phyloP scores from a whole-genome alignment of 2,797 vertebrate species.

The Falco berigora region DNA sequence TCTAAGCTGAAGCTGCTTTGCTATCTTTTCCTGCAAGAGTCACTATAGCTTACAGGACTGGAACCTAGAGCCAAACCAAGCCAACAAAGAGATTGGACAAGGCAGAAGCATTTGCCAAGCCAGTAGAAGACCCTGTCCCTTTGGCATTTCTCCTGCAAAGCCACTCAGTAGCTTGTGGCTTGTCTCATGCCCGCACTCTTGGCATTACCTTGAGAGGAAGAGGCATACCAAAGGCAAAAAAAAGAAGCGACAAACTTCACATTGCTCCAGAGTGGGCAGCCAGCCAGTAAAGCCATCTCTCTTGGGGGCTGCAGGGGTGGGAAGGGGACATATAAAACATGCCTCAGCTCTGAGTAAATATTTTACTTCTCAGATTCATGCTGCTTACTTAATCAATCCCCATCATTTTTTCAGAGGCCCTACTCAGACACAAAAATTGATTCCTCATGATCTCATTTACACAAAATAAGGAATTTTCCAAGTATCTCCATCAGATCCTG shows the following conservation, averaged over 20 bases:
- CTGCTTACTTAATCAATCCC: not conserved
- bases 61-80: not conserved
- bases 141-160: not conserved
- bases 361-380: not conserved
- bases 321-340: not conserved
- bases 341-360: not conserved
- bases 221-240: not conserved
- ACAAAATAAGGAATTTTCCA: not conserved
- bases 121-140: not conserved
- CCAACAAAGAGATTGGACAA: not conserved
- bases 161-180: no score
- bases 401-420: not conserved
- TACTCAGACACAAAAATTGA: not conserved
- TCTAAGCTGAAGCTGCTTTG: not conserved
- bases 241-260: not conserved
- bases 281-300: not conserved
- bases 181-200: not conserved
- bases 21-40: not conserved
- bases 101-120: not conserved
- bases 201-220: not conserved
- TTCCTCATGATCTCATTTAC: not conserved
- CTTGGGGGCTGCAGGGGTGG: not conserved
- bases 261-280: rapidly evolving
- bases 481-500: not conserved
- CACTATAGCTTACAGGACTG: not conserved